Conservation (phyloP, 2,888 invertebrate species). For the Pachydiplax longipennis region DNA sequence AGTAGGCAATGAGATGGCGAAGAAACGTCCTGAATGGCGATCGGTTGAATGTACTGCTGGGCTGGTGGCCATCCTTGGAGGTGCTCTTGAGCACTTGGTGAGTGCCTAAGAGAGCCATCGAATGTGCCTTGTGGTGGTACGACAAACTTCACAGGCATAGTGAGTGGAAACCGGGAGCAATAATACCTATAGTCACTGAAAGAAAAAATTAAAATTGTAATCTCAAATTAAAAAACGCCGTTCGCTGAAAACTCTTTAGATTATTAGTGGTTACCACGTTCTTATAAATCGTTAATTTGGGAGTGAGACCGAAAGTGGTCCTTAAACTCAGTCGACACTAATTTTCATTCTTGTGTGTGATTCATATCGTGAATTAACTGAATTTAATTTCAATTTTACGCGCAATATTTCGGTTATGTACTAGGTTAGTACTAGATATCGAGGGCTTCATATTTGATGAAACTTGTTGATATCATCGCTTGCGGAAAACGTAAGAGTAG, state of each 20-base stretch:
- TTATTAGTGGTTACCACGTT: neutral
- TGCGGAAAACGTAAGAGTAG: no score
- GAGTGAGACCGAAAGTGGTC: no score
- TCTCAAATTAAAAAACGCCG: neutral
- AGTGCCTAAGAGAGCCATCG: neutral
- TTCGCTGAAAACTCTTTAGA: no score
- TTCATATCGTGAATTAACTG: no score
- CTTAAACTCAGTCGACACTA: no score
- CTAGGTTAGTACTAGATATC: no score
- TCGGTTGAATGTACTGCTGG: neutral
- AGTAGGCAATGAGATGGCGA: neutral
- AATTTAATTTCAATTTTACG: no score
- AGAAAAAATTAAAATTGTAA: neutral
- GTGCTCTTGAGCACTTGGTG: neutral
- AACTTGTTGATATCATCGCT: no score
- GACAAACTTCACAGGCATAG: conserved; percentile 45
- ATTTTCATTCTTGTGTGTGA: no score
- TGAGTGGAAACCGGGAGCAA: conserved; percentile 20
- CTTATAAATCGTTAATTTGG: no score
- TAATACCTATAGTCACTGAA: conserved; percentile 12
- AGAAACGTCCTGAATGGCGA: neutral
- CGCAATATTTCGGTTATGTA: no score
- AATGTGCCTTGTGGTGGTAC: conserved; percentile 37
- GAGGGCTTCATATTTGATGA: no score
- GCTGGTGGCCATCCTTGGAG: conserved; percentile 7